Conservation (phyloP, 2,113 vertebrate species). For the human (Homo sapiens) region GRCh38 chr7:103328501-103329000, state of each 20-base stretch:
- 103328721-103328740: not conserved
- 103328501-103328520: no score
- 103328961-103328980: not conserved
- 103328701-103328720: not conserved
- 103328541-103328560: no score
- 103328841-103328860: not conserved
- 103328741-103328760: not conserved
- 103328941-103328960: not conserved
- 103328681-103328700: not conserved
- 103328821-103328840: not conserved
- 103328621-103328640: no score
- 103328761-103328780: not conserved
- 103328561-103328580: no score
- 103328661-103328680: no score
- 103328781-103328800: constrained; percentile 8
- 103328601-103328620: no score
- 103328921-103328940: not conserved
- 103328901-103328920: not conserved
- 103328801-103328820: not conserved
- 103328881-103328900: not conserved
- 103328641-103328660: no score
- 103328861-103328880: not conserved
- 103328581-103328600: no score
- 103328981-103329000: not conserved
- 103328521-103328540: no score